A percentile compares a stretch with the other conserved stretches of the same genome.
Evolutionary conservation across 2,113 vertebrate species (phyloP).

Genomic region (Gopherus evgoodei): DNA sequence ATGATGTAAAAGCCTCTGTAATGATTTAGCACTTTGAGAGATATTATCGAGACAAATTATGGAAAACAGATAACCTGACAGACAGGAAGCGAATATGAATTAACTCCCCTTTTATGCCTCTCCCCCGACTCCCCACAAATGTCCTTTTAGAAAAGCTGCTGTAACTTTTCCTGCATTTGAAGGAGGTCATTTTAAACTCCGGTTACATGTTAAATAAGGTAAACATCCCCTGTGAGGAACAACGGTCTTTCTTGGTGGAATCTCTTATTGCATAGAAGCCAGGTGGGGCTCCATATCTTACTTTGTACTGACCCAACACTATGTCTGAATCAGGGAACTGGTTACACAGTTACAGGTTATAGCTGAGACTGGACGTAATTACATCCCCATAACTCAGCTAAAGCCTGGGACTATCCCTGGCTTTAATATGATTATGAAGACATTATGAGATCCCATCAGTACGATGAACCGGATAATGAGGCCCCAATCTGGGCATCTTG

Average conservation of each 20-base stretch:
- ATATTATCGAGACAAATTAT: constrained; percentile 21
- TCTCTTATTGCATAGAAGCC: neutral
- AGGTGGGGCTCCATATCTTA: neutral
- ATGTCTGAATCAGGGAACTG: neutral
- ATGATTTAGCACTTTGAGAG: constrained; percentile 39
- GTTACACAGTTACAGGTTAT: neutral
- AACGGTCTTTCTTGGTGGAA: constrained; percentile 9
- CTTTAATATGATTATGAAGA: neutral
- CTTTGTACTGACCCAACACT: neutral
- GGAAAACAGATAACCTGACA: neutral
- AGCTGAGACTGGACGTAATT: neutral
- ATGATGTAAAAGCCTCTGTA: constrained; percentile 5
- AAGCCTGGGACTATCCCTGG: neutral
- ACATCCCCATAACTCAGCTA: neutral
- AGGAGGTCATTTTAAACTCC: neutral
- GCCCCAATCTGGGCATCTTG: neutral
- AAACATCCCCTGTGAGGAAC: neutral
- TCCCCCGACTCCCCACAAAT: neutral
- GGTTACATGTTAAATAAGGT: neutral
- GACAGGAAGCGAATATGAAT: neutral
- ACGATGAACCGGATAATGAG: no score
- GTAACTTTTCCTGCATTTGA: neutral
- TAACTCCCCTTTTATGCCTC: neutral
- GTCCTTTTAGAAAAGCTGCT: constrained; percentile 8
- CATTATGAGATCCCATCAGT: neutral